Base-by-base conservation (phyloP, 2,888 invertebrate genomes). In the Lasioglossum calceatum region DNA sequence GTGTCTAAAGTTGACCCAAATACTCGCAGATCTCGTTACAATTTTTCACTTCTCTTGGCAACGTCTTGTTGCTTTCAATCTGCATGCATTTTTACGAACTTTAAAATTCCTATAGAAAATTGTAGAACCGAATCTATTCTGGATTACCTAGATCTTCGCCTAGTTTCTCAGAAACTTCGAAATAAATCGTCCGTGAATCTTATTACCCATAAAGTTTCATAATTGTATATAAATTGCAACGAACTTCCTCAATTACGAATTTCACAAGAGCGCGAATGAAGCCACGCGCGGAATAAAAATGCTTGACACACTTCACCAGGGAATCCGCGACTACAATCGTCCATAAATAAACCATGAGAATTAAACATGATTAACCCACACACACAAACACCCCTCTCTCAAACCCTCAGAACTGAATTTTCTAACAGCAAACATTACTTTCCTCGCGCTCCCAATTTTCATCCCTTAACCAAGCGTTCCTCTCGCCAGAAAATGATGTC, bases 301-400 rank as follows among this genome's bases (percentile, higher is more conserved):
- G 14, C 64, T 27, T 32, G 64, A 32, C 64, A 27, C 32, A 64
- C 61, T 64, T 64, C 27, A 16, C 27, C 16, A 64, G 32, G 64
- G 64, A 64, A 64, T 32, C 64, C 64, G 16, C 64, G 54, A 54
- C 61, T 64, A 64, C 27, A 32, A 64, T 64, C 16, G 64, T 64
- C 32, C 64, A 64, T 64, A 64, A 64, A 64, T 64, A 64, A 64
- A 64, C 64, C 64, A 64, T 64, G 64, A 64, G 64, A 64, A 32
- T 64, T 64, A 64, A 64, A 64, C 64, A 14, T 64, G 32, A 2
- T 32, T 64, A 54, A 54, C 54, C 7, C 64, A 1, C 64, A 4
- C 61, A 32, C 32, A 4, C 16, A 54, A 8, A 16, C 64, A 4
- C 32, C 1, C 10, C 54, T 54, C 23, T 0, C 54, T 16, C 32